phyloP scores from a whole-genome alignment of 2,888 invertebrate species.

The Cetonia aurata region DNA sequence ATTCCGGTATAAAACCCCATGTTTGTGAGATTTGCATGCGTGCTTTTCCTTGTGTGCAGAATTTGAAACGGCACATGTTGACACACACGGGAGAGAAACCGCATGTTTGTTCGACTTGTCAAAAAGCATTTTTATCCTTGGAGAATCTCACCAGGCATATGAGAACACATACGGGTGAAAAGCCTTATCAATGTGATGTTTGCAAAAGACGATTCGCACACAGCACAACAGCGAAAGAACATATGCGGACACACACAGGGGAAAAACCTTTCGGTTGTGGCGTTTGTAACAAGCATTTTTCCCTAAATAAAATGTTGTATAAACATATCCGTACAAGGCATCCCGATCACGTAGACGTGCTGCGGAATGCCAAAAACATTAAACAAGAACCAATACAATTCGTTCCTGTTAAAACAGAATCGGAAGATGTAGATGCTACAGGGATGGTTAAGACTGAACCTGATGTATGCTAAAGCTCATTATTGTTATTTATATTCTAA shows the following conservation, averaged over 20 bases:
- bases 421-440: neutral
- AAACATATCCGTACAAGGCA: slow-evolving; percentile 60
- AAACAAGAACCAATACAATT: slow-evolving; percentile 22
- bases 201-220: slow-evolving; percentile 61
- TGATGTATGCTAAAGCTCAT: neutral
- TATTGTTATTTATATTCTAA: neutral
- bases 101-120: slow-evolving; percentile 57
- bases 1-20: slow-evolving; percentile 60
- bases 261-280: slow-evolving; percentile 60
- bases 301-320: slow-evolving; percentile 60
- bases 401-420: slow-evolving; percentile 28
- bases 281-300: slow-evolving; percentile 57
- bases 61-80: slow-evolving; percentile 60
- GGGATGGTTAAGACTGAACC: slow-evolving; percentile 19
- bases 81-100: slow-evolving; percentile 63
- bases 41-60: slow-evolving; percentile 59
- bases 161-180: slow-evolving; percentile 62
- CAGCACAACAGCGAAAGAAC: slow-evolving; percentile 62
- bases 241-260: slow-evolving; percentile 59
- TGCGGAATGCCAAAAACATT: slow-evolving; percentile 30
- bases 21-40: slow-evolving; percentile 59
- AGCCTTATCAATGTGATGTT: slow-evolving; percentile 58
- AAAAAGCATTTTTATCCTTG: slow-evolving; percentile 57
- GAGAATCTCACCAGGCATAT: slow-evolving; percentile 60
- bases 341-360: slow-evolving; percentile 55